Evolutionary conservation across 2,797 vertebrate species (phyloP).

Genomic region (Pempheris klunzingeri): DNA sequence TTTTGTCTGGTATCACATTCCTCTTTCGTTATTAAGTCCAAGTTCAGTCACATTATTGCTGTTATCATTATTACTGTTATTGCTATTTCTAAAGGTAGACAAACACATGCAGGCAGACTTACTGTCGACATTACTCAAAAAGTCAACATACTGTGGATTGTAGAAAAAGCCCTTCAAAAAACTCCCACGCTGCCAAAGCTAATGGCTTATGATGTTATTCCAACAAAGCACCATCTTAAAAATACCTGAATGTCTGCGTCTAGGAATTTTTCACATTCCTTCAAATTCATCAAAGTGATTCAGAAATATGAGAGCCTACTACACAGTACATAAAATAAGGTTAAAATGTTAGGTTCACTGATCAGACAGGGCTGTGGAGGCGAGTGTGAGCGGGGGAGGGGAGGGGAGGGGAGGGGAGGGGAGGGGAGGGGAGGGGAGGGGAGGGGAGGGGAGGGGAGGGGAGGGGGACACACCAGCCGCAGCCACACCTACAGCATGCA

Average conservation of each 20-base stretch:
- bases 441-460: no score
- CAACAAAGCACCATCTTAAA: not conserved
- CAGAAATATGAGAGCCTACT: not conserved
- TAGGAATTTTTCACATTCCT: slow-evolving; percentile 11
- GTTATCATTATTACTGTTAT: no score
- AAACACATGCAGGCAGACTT: not conserved
- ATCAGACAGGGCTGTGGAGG: slow-evolving; percentile 13
- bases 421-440: no score
- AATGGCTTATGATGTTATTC: not conserved
- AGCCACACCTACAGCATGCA: slow-evolving; percentile 18
- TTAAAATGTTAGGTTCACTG: slow-evolving; percentile 13
- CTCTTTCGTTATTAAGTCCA: not conserved
- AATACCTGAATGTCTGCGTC: not conserved
- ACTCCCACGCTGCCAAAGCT: not conserved
- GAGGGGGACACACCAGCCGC: not conserved
- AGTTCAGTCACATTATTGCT: not conserved
- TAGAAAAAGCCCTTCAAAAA: not conserved
- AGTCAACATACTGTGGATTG: slow-evolving; percentile 21
- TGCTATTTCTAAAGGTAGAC: slow-evolving; percentile 17
- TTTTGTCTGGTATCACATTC: not conserved
- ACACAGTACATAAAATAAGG: not conserved
- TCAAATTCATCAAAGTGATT: not conserved
- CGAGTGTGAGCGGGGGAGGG: not conserved
- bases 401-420: no score
- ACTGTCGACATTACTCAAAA: slow-evolving; percentile 14